Percentiles rank a stretch among this genome's conserved stretches.
Conservation (phyloP, 1,140 invertebrate genomes). For the Probaryconus sp. region DNA sequence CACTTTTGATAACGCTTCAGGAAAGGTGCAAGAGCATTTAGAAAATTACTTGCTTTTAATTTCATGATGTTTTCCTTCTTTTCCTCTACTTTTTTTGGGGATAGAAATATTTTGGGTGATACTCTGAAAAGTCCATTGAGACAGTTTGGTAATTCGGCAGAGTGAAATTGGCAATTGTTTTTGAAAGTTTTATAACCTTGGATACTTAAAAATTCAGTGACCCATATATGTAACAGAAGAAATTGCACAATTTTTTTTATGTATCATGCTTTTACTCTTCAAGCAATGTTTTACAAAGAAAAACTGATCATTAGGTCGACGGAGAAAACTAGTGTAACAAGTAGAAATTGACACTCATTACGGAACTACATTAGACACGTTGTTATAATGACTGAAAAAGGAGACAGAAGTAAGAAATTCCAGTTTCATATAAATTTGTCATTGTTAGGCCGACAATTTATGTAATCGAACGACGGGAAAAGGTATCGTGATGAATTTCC, state of each 20-base stretch:
- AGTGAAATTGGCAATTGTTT: too few species aligned
- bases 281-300: constrained; percentile 14
- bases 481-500: constrained; percentile 5
- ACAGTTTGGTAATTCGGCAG: too few species aligned
- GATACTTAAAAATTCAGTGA: too few species aligned
- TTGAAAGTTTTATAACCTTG: too few species aligned
- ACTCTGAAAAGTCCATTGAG: too few species aligned
- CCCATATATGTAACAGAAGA: too few species aligned
- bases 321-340: constrained; percentile 18
- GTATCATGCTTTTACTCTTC: constrained; percentile 17
- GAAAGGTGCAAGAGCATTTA: constrained; percentile 34
- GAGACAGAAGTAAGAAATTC: constrained; percentile 14
- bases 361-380: constrained; percentile 11
- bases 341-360: constrained; percentile 22
- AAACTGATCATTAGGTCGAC: constrained; percentile 36
- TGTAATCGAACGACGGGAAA: background rate
- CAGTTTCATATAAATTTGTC: constrained; percentile 44
- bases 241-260: too few species aligned
- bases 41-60: constrained; percentile 42
- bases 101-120: too few species aligned
- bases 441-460: background rate
- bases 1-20: constrained; percentile 33
- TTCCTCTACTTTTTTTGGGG: too few species aligned
- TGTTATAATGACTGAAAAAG: constrained; percentile 22
- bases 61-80: too few species aligned